phyloP scores from a whole-genome alignment of 1,140 invertebrate species.

The Cotesia typhae region DNA sequence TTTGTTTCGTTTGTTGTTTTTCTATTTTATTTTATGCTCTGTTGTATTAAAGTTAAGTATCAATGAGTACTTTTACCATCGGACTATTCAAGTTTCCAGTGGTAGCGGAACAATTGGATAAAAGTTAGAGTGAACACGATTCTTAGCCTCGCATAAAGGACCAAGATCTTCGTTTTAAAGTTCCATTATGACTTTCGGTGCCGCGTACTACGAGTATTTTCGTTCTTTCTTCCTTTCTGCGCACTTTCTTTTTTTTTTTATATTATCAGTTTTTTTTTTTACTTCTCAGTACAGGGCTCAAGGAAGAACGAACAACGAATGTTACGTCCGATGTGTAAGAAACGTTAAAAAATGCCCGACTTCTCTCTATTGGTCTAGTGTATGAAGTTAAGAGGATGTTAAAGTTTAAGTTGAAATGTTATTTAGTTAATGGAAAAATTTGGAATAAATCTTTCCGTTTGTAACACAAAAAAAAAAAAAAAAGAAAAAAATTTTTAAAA shows the following conservation, averaged over 20 bases:
- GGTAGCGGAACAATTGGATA: constrained; percentile 35
- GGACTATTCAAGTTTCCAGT: constrained; percentile 33
- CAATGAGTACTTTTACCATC: constrained; percentile 21
- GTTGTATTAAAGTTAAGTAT: constrained; percentile 1
- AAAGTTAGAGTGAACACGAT: constrained; percentile 29
- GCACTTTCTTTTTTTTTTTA: constrained; percentile 17
- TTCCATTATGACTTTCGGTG: constrained; percentile 2
- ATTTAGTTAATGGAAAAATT: no score
- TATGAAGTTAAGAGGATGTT: no score
- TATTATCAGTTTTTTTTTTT: no score
- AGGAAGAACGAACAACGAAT: no score
- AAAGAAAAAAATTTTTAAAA: no score
- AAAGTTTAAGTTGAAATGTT: no score
- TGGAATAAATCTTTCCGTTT: no score
- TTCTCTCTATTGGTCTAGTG: no score
- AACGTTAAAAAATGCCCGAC: no score
- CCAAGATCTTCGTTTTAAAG: constrained; percentile 21
- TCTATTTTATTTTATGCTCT: constrained; percentile 18
- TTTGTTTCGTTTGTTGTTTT: neutral
- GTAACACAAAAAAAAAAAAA: no score
- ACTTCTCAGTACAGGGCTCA: no score
- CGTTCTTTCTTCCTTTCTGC: constrained; percentile 5
- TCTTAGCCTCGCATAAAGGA: constrained; percentile 28
- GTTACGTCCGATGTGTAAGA: no score
- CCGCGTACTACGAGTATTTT: constrained; percentile 4